Conservation (phyloP, 2,888 invertebrate species). For the Molanna angustata region DNA sequence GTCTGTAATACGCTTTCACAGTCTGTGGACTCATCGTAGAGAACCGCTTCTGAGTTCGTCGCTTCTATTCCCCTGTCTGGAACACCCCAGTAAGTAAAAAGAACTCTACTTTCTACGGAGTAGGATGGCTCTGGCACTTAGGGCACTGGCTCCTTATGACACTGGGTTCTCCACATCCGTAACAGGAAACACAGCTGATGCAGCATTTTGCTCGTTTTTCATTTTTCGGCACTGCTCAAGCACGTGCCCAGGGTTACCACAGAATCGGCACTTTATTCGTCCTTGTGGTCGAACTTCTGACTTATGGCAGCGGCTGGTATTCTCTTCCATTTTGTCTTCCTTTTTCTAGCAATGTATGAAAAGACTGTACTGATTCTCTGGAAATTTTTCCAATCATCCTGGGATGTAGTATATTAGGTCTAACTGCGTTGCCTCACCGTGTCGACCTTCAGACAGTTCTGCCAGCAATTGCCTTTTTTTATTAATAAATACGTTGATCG, state of each 20-base stretch:
- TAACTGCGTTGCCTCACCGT: not conserved
- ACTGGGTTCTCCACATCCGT: slow-evolving; percentile 8
- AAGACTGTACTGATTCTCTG: not conserved
- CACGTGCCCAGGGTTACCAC: not conserved
- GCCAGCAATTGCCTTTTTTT: not conserved
- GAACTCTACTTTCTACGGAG: not conserved
- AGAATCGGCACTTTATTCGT: slow-evolving; percentile 1
- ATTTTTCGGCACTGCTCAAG: slow-evolving; percentile 8
- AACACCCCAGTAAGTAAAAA: not conserved
- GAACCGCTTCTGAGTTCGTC: not conserved
- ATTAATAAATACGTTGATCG: not conserved
- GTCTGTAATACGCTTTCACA: not conserved
- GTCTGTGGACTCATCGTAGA: not conserved
- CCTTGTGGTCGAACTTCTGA: slow-evolving; percentile 3
- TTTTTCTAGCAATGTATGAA: not conserved
- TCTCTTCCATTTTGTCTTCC: slow-evolving; percentile 8
- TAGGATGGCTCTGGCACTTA: slow-evolving; percentile 2
- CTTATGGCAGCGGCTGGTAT: not conserved
- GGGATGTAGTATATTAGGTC: not conserved
- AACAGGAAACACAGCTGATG: slow-evolving; percentile 3
- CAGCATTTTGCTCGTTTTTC: not conserved
- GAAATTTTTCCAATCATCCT: not conserved
- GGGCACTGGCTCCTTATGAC: slow-evolving; percentile 8
- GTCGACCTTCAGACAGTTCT: not conserved
- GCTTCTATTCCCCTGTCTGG: not conserved